Evolutionary conservation across 2,888 invertebrate species (phyloP).

Genomic region (Sarcophaga variegata): DNA sequence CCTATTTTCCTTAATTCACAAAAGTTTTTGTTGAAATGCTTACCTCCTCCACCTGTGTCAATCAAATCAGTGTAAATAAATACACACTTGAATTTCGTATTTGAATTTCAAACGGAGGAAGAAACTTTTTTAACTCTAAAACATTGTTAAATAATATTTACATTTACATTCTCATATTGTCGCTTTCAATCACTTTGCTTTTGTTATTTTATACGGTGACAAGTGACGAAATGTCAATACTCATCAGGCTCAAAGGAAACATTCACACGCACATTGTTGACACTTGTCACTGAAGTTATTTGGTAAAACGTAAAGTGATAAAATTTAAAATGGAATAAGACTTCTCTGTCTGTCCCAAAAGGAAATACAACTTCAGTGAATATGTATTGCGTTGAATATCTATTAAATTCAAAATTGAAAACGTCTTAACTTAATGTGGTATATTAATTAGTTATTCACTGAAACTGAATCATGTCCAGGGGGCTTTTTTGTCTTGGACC

Average conservation of each 20-base stretch:
- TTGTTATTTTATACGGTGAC: neutral
- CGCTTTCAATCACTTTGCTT: neutral
- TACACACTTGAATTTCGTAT: neutral
- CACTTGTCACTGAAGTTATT: slow-evolving; percentile 26
- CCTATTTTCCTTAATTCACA: neutral
- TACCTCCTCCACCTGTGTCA: slow-evolving; percentile 57
- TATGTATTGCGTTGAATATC: neutral
- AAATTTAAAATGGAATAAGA: no score
- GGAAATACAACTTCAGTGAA: neutral
- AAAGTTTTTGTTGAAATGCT: slow-evolving; percentile 41
- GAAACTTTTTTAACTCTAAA: slow-evolving; percentile 4
- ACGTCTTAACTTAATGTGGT: no score
- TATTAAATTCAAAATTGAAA: neutral
- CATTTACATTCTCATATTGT: slow-evolving; percentile 1
- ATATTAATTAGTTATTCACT: neutral
- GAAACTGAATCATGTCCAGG: no score
- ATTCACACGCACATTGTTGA: slow-evolving; percentile 18
- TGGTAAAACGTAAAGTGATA: neutral
- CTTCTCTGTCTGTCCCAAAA: neutral
- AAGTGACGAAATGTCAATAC: slow-evolving; percentile 56
- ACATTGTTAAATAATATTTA: slow-evolving; percentile 41
- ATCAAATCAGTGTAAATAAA: slow-evolving; percentile 49
- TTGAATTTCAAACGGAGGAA: neutral
- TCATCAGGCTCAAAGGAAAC: slow-evolving; percentile 24
- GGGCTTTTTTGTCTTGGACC: no score